phyloP scores from a whole-genome alignment of 2,888 invertebrate species.

The Heliconius cydno region DNA sequence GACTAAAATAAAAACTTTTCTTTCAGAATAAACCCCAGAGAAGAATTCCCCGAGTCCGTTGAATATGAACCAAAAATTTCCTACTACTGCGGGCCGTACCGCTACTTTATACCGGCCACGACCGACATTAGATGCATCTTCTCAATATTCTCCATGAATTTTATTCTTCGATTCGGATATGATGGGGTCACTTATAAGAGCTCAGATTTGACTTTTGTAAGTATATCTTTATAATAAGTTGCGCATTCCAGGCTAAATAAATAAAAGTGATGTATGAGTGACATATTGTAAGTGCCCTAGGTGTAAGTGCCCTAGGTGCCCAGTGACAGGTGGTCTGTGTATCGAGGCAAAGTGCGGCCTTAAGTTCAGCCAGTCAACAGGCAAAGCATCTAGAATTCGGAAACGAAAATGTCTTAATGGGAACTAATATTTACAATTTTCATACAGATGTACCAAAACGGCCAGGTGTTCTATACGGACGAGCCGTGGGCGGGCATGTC shows the following conservation, averaged over 20 bases:
- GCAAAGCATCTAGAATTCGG: no score
- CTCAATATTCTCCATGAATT: constrained; percentile 80
- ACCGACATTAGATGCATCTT: constrained; percentile 77
- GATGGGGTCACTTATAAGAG: constrained; percentile 78
- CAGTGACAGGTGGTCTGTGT: no score
- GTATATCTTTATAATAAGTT: constrained; percentile 44
- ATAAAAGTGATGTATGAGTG: not conserved
- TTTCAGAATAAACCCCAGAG: constrained; percentile 73
- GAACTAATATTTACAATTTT: not conserved
- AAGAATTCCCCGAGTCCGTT: constrained; percentile 78
- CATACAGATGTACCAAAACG: constrained; percentile 78
- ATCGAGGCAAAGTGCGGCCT: no score
- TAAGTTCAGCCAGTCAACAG: no score
- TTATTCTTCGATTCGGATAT: constrained; percentile 73
- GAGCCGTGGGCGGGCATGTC: constrained; percentile 81
- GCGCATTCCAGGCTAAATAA: not conserved
- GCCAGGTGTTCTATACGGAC: constrained; percentile 79
- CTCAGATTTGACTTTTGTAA: constrained; percentile 74
- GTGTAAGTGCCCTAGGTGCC: no score
- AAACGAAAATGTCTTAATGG: no score
- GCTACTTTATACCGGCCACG: constrained; percentile 78
- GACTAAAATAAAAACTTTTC: not conserved
- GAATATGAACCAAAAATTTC: constrained; percentile 79
- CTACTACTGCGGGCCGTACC: constrained; percentile 77
- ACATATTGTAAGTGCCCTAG: no score